These are phyloP conservation scores for Paraescarpia echinospica DNA, from an alignment of 1,140 invertebrate genomes.

Conservation along the genomic window DNA sequence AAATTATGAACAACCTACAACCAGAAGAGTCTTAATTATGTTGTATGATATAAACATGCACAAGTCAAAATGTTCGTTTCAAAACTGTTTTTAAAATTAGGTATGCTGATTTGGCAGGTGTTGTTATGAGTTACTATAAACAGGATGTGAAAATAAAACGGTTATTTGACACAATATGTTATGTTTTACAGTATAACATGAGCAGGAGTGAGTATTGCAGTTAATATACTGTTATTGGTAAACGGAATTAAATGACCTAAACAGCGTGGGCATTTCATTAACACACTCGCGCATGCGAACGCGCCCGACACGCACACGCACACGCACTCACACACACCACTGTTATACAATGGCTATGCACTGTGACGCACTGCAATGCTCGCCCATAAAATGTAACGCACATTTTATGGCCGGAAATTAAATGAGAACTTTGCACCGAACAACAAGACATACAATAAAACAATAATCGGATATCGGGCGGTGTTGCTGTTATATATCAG, in stretches of 20 bases:
- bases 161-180: not conserved
- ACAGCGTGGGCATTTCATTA: not conserved
- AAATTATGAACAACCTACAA: no score
- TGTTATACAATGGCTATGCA: no score
- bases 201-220: not conserved
- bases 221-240: not conserved
- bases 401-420: no score
- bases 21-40: no score
- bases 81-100: not conserved
- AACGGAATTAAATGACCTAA: not conserved
- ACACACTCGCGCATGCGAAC: not conserved
- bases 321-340: not conserved
- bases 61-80: not conserved
- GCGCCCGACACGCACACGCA: not conserved
- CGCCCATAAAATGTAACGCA: no score
- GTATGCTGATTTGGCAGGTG: not conserved
- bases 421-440: no score
- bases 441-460: no score
- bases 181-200: not conserved
- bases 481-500: no score
- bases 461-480: no score
- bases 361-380: no score
- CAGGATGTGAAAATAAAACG: not conserved
- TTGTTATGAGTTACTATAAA: not conserved
- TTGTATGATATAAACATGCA: not conserved